These are phyloP conservation scores for Cheilosia pagana DNA, from an alignment of 2,888 invertebrate genomes.

Conservation along the genomic window DNA sequence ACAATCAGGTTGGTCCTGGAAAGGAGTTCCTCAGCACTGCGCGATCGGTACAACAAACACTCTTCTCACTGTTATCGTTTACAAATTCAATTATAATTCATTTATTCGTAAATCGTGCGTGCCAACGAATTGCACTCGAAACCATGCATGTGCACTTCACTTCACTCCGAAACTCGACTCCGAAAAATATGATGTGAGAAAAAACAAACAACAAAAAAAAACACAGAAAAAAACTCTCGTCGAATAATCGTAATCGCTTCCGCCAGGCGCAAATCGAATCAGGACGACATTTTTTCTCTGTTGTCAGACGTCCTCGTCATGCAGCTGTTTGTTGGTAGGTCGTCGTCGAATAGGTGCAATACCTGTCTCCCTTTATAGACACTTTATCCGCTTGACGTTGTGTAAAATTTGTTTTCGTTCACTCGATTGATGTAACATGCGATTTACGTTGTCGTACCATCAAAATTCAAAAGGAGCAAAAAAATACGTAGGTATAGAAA, in stretches of 20 bases:
- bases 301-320: slow-evolving; percentile 5
- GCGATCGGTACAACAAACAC: slow-evolving; percentile 22
- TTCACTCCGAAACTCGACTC: slow-evolving; percentile 19
- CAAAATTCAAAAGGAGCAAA: slow-evolving; percentile 19
- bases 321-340: not conserved
- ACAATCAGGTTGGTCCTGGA: slow-evolving; percentile 37
- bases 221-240: slow-evolving; percentile 27
- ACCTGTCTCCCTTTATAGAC: slow-evolving; percentile 25
- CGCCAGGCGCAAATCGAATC: slow-evolving; percentile 55
- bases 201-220: slow-evolving; percentile 1
- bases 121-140: slow-evolving; percentile 63
- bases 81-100: slow-evolving; percentile 69
- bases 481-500: too few species aligned
- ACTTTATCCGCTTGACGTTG: slow-evolving; percentile 48
- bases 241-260: slow-evolving; percentile 58
- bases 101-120: slow-evolving; percentile 67
- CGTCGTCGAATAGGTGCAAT: not conserved
- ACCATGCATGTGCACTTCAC: slow-evolving; percentile 66
- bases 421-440: slow-evolving; percentile 53
- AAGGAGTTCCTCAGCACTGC: slow-evolving; percentile 24
- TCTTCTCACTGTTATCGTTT: slow-evolving; percentile 28
- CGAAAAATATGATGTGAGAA: slow-evolving; percentile 4
- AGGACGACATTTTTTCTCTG: slow-evolving; percentile 44
- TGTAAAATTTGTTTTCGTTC: slow-evolving; percentile 57
- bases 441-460: slow-evolving; percentile 42